phyloP scores from a whole-genome alignment of 2,113 vertebrate species.

The Colius striatus region DNA sequence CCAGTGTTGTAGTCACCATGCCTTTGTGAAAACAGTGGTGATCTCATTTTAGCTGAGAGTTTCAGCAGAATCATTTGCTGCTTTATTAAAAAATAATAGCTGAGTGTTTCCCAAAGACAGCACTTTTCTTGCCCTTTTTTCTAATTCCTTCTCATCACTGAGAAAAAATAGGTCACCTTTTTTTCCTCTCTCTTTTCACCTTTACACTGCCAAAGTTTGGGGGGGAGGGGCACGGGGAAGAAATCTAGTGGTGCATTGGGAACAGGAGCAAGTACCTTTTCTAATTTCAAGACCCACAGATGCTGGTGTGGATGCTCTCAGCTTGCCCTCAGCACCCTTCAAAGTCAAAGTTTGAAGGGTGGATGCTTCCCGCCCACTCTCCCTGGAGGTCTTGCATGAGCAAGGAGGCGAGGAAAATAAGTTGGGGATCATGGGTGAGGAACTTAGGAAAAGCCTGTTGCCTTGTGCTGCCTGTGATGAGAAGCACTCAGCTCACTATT shows the following conservation, averaged over 20 bases:
- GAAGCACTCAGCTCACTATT: neutral
- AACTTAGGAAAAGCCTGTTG: neutral
- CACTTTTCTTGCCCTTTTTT: neutral
- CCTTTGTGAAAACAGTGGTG: neutral
- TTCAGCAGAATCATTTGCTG: neutral
- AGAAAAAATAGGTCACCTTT: neutral
- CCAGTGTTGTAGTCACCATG: rapidly evolving
- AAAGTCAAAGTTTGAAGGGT: neutral
- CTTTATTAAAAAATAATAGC: constrained; percentile 32
- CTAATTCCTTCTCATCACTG: neutral
- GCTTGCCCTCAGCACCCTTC: neutral
- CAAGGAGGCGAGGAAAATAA: neutral
- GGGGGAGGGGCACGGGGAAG: too few species aligned
- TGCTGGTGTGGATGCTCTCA: neutral
- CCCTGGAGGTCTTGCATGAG: neutral
- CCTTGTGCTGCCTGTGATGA: neutral
- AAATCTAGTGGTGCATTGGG: neutral
- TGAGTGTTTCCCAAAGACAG: neutral
- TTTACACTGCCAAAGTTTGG: neutral
- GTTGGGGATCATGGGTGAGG: neutral
- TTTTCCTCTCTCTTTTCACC: neutral
- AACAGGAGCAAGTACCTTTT: neutral
- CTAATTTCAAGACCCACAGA: neutral
- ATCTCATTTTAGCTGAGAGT: neutral
- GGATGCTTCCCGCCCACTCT: neutral